Base-by-base conservation (phyloP, 2,888 invertebrate species). In the Melanotus villosus region DNA sequence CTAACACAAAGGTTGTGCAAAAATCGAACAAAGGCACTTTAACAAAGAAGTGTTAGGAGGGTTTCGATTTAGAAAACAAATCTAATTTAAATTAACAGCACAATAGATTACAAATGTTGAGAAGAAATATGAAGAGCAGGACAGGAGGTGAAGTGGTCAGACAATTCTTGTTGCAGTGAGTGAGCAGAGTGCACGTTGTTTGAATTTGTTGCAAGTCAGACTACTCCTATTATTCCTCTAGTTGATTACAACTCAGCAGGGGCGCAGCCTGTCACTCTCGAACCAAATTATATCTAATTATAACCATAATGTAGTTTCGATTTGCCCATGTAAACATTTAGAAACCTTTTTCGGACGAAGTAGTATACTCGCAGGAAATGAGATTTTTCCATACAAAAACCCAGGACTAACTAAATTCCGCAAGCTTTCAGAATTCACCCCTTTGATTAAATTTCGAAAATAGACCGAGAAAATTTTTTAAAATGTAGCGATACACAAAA, bases 141-240 rank as follows among this genome's bases (percentile, higher is more conserved):
- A 18, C 4, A 23, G 21, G 52, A 38, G 43, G 45, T 54, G 47
- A 18, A 5, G 4, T n/a, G n/a, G n/a, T 47, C 54, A 45, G 18
- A 57, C 57, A 34, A 45, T 38, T 47, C 65, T 18, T 52, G 65
- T 30, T 62, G 60, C 62, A 56, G 65, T 57, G 65, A 71, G 45
- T 63, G 67, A 67, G 70, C 69, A 70, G 74, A 69, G 71, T 69
- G 70, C 75, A 75, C 75, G 80, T 79, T 81, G 80, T 81, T 80
- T 76, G 77, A 76, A 80, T 80, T 83, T 84, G 82, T 82, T 84
- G 84, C 84, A 84, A 84, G 84, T 84, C 84, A 84, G 84, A 80
- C 78, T 76, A 78, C 79, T 79, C 79, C 84, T 81, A 84, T 84
- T 84, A 84, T 84, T 81, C 81, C 81, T 78, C 77, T 80, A 80